A percentile compares a stretch with the other conserved stretches of the same genome.
phyloP scores from a whole-genome alignment of 2,888 invertebrate species.

The Zele albiditarsus region DNA sequence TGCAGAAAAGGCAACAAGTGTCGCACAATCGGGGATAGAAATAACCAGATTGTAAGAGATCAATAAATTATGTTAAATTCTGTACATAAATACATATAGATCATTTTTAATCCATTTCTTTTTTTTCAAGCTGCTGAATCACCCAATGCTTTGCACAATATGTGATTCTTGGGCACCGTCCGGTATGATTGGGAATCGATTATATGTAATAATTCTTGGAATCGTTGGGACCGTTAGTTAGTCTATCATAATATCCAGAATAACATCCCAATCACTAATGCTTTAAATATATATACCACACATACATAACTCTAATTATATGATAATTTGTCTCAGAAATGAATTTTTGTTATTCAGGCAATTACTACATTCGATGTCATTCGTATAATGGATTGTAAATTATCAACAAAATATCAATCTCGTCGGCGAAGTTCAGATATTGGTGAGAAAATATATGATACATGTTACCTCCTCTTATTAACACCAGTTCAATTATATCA shows the following conservation, averaged over 20 bases:
- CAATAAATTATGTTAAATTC: not conserved
- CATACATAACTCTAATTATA: not conserved
- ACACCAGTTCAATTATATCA: not conserved
- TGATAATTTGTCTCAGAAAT: not conserved
- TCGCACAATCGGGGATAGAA: constrained; percentile 48
- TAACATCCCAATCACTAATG: not conserved
- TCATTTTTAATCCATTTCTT: not conserved
- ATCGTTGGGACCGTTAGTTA: constrained; percentile 70
- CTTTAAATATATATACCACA: not conserved
- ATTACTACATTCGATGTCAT: constrained; percentile 66
- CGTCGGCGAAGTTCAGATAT: constrained; percentile 48
- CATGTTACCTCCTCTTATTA: not conserved
- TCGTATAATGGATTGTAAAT: constrained; percentile 63
- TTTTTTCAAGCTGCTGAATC: constrained; percentile 54
- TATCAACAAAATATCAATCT: constrained; percentile 50
- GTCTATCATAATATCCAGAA: constrained; percentile 54
- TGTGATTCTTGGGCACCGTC: constrained; percentile 60
- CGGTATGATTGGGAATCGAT: constrained; percentile 60
- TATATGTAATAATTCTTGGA: constrained; percentile 67
- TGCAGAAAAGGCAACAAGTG: constrained; percentile 51
- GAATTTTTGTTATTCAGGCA: constrained; percentile 53
- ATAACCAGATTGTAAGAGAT: constrained; percentile 57
- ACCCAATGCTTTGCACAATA: constrained; percentile 62
- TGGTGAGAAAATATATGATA: constrained; percentile 51
- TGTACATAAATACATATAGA: not conserved